A percentile compares a stretch with the other conserved stretches of the same genome.
These are phyloP conservation scores for Macrosiphum euphorbiae DNA, from an alignment of 2,888 invertebrate genomes.

Conservation along the genomic window DNA sequence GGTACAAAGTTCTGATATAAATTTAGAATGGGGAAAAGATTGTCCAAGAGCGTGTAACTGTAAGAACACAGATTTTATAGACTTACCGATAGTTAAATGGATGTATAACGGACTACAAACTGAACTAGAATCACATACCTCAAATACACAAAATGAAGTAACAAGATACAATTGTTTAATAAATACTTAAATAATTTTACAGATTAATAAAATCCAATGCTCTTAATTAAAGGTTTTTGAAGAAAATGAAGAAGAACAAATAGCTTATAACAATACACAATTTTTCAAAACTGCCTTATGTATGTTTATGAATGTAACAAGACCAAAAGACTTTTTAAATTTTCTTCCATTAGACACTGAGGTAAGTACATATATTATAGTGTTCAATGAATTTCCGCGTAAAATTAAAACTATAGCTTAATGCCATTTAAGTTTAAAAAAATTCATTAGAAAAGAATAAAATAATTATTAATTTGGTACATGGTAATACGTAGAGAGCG, in stretches of 20 bases:
- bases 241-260: slow-evolving; percentile 41
- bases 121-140: slow-evolving; percentile 16
- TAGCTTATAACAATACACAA: slow-evolving; percentile 1
- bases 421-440: neutral
- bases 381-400: neutral
- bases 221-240: slow-evolving; percentile 58
- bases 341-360: slow-evolving; percentile 60
- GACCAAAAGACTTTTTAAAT: slow-evolving; percentile 53
- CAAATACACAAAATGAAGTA: slow-evolving; percentile 44
- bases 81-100: slow-evolving; percentile 72
- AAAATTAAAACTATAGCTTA: neutral
- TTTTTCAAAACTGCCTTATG: slow-evolving; percentile 60
- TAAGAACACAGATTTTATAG: slow-evolving; percentile 73
- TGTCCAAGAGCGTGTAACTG: slow-evolving; percentile 75
- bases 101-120: slow-evolving; percentile 22
- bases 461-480: neutral
- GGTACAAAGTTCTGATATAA: slow-evolving; percentile 28
- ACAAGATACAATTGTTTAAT: neutral
- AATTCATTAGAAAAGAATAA: neutral
- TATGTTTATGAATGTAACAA: slow-evolving; percentile 56
- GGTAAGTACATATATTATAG: slow-evolving; percentile 46
- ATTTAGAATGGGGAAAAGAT: slow-evolving; percentile 65
- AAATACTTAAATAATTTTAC: neutral
- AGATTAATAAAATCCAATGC: neutral
- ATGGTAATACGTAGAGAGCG: no score